These are phyloP conservation scores for Eurystomus gularis DNA, from an alignment of 2,113 vertebrate genomes.

Conservation along the genomic window DNA sequence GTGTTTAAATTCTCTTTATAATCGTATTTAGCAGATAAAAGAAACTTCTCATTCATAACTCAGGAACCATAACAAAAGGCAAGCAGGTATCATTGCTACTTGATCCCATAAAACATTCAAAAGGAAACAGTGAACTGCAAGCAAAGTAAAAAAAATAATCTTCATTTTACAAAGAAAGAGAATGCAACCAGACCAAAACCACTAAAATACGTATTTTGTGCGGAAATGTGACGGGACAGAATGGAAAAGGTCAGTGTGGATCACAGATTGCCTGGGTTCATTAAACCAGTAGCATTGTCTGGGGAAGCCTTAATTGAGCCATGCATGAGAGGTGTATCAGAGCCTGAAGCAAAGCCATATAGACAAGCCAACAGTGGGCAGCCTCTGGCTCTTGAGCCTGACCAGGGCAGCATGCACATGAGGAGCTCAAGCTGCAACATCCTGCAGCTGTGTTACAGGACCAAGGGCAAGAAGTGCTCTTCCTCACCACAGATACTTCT, in stretches of 20 bases:
- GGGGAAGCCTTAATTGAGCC: not conserved
- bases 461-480: not conserved
- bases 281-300: not conserved
- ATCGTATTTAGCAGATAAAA: not conserved
- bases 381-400: not conserved
- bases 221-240: not conserved
- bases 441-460: not conserved
- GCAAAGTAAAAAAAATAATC: not conserved
- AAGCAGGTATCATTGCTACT: not conserved
- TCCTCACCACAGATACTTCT: not conserved
- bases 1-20: not conserved
- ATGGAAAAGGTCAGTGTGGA: not conserved
- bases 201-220: not conserved
- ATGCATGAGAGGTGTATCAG: accelerated
- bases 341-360: not conserved
- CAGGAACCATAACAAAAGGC: not conserved
- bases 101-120: not conserved
- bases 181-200: not conserved
- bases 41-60: not conserved
- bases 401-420: accelerated
- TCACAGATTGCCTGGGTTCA: not conserved
- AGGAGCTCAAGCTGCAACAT: not conserved
- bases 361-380: not conserved
- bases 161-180: not conserved
- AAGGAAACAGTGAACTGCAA: not conserved